phyloP scores from a whole-genome alignment of 1,140 invertebrate species.

The Rhyzopertha dominica region DNA sequence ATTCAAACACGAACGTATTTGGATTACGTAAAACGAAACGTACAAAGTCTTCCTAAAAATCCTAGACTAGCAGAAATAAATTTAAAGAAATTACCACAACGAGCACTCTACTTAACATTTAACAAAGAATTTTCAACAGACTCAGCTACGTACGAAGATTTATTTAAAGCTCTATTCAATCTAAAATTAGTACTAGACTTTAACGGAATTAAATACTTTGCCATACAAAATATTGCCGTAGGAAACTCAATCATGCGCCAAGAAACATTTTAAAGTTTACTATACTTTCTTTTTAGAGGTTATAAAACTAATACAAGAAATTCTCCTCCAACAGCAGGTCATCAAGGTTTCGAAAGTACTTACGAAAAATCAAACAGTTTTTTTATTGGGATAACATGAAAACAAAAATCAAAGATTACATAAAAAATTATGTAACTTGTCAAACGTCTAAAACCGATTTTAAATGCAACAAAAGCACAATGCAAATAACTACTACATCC shows the following conservation, averaged over 20 bases:
- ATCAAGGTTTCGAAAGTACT: constrained; percentile 11
- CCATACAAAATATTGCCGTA: neutral
- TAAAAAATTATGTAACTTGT: too few species aligned
- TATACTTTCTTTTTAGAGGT: neutral
- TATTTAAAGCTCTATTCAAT: neutral
- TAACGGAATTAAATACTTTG: constrained; percentile 4
- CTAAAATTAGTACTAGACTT: constrained; percentile 4
- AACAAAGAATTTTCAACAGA: constrained; percentile 1
- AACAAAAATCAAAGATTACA: too few species aligned
- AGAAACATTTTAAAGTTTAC: neutral
- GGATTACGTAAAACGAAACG: constrained; percentile 5
- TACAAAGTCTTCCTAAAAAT: neutral
- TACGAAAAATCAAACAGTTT: too few species aligned
- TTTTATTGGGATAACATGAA: too few species aligned
- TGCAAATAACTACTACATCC: too few species aligned
- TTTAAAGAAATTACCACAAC: neutral
- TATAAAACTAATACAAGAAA: neutral
- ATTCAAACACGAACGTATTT: neutral
- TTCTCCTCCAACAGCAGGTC: constrained; percentile 2
- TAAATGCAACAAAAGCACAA: too few species aligned
- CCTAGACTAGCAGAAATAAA: neutral
- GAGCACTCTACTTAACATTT: constrained; percentile 2
- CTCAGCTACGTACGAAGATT: neutral
- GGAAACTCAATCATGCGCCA: neutral
- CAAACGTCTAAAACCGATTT: too few species aligned